Conservation (phyloP, 2,797 vertebrate species). For the Pempheris klunzingeri region DNA sequence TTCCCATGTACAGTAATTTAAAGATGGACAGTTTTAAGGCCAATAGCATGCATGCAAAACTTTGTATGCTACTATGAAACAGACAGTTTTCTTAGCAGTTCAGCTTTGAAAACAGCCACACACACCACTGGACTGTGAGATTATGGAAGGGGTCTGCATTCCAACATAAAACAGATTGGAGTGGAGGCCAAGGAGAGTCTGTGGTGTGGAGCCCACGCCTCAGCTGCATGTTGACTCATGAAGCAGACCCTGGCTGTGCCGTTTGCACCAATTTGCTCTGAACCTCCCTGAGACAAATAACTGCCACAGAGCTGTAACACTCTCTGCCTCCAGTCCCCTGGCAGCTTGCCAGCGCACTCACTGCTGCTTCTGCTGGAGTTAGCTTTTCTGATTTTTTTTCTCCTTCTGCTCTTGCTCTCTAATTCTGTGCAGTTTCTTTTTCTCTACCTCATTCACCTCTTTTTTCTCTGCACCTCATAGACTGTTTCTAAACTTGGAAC, state of each 20-base stretch:
- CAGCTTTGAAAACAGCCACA: conserved; percentile 30
- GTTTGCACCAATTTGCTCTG: conserved; percentile 81
- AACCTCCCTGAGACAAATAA: conserved; percentile 80
- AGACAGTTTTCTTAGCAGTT: conserved; percentile 21
- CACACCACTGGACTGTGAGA: conserved; percentile 26
- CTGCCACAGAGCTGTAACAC: conserved; percentile 71
- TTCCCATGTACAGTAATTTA: conserved; percentile 58
- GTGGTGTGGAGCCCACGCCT: conserved; percentile 68
- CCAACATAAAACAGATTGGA: conserved; percentile 65
- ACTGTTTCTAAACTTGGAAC: conserved; percentile 22
- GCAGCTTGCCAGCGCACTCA: conserved; percentile 66
- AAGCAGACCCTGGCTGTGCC: conserved; percentile 74
- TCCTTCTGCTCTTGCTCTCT: conserved; percentile 25
- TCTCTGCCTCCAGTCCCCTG: conserved; percentile 64
- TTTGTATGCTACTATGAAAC: conserved; percentile 23
- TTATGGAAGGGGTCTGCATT: conserved; percentile 55
- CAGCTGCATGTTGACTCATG: conserved; percentile 74
- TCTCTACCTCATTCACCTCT: conserved; percentile 7
- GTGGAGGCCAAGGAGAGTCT: conserved; percentile 55
- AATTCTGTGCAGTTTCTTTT: conserved; percentile 10
- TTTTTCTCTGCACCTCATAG: conserved; percentile 10
- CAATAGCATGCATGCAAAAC: conserved; percentile 11
- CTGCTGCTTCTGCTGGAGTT: conserved; percentile 57
- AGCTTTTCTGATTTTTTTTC: conserved; percentile 43
- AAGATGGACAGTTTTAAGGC: conserved; percentile 30